Percentiles rank a stretch among this genome's conserved stretches.
These are phyloP conservation scores for Pseudomyrmex cubaensis DNA, from an alignment of 1,140 invertebrate genomes.

Conservation along the genomic window DNA sequence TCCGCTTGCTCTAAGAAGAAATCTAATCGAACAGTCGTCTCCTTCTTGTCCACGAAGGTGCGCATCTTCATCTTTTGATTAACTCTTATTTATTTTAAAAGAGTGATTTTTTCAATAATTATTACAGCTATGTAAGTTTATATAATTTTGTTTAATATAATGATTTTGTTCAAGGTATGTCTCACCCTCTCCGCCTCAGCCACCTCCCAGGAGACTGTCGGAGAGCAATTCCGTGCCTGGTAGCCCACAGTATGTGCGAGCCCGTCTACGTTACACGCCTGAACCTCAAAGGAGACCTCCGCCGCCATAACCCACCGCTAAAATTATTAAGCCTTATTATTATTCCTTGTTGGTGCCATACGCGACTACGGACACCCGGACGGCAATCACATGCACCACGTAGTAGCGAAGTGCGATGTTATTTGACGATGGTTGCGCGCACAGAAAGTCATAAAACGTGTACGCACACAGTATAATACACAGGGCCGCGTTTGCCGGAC, in stretches of 20 bases:
- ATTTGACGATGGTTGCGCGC: constrained; percentile 57
- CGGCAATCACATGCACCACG: constrained; percentile 61
- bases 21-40: constrained; percentile 86
- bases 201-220: constrained; percentile 86
- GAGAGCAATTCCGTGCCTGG: constrained; percentile 89
- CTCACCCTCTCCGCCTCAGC: constrained; percentile 89
- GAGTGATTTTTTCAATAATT: too few relatives aligned
- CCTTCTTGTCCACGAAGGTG: constrained; percentile 88
- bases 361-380: constrained; percentile 67
- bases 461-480: constrained; percentile 49
- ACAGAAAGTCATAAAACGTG: constrained; percentile 22
- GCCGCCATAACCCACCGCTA: constrained; percentile 84
- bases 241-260: constrained; percentile 88
- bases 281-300: constrained; percentile 89
- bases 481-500: constrained; percentile 44
- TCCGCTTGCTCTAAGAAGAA: constrained; percentile 87
- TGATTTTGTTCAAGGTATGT: constrained; percentile 85
- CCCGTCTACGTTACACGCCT: constrained; percentile 90
- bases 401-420: constrained; percentile 60
- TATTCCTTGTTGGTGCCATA: constrained; percentile 80
- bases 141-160: too few relatives aligned
- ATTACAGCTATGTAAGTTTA: too few relatives aligned
- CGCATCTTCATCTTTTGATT: background rate
- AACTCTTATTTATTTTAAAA: background rate
- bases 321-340: constrained; percentile 67